Base-by-base conservation (phyloP, 1,140 invertebrate species). In the Aporrectodea caliginosa region DNA sequence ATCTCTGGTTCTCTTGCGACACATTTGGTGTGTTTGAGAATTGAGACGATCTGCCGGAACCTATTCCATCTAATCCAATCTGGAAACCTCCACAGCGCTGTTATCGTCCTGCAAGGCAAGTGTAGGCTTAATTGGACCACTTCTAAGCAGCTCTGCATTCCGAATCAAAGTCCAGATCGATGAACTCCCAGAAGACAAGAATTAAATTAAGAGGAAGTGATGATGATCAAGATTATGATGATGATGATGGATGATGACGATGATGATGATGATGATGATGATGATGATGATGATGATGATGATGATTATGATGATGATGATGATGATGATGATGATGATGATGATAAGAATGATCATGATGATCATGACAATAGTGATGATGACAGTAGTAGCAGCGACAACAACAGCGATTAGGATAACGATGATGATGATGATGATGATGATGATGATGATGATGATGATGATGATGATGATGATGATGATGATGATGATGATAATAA, bases 401-500 rank as follows among this genome's bases (percentile, higher is more conserved):
- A 58, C 43, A 22, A 58, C 43, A 27, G 14, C 31, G 70, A 72
- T 29, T 2, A 29, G 2, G 70, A 29, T 29, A 27, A 29, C 31
- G 70, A 29, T 29, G 70, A 72, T 29, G 70, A 29, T 29, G 70
- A 29, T 72, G 70, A 72, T 72, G 70, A 29, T 72, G 70, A 29
- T 72, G 70, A 29, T 72, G 70, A 72, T 72, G 70, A 29, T 72
- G 70, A 29, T 72, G 70, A 29, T 72, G 70, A 29, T 72, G 70
- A 72, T 72, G 70, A 29, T 72, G 70, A 29, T 72, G 70, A 72
- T 72, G 70, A 29, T 72, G 70, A 29, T 72, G 70, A 29, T 72
- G 70, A 29, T 72, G 27, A 14, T 58, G 22, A 22, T 58, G 22
- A 22, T 58, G 22, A 22, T 58, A 58, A 22, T 58, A 58, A 22